Evolutionary conservation across 2,888 invertebrate species (phyloP).

Genomic region (Embidobia sp.): DNA sequence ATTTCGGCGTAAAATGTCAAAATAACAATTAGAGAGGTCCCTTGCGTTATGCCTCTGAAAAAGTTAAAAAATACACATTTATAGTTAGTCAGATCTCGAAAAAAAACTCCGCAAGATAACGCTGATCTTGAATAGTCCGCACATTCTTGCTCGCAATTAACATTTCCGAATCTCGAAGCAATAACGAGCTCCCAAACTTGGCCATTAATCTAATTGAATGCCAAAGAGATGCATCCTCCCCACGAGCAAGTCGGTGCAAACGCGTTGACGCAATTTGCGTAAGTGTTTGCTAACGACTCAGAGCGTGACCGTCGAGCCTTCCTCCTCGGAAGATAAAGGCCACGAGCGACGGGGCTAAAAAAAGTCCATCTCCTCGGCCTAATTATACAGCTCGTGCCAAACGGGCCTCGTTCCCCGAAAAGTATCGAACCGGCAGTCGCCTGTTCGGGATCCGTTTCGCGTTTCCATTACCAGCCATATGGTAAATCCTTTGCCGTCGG

Average conservation of each 20-base stretch:
- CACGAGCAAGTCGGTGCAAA: too few species aligned
- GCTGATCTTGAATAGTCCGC: too few species aligned
- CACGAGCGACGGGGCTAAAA: conserved; percentile 23
- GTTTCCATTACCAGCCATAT: conserved; percentile 75
- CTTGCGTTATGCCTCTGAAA: too few species aligned
- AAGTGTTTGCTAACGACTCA: conserved; percentile 54
- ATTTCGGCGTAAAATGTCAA: too few species aligned
- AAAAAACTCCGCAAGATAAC: too few species aligned
- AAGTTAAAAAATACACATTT: too few species aligned
- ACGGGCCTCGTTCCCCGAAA: conserved; percentile 73
- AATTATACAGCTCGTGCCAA: conserved; percentile 80
- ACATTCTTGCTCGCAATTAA: too few species aligned
- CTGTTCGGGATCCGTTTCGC: conserved; percentile 63
- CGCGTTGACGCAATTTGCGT: conserved; percentile 51
- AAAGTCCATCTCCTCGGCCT: conserved; percentile 66
- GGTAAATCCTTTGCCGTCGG: conserved; percentile 77
- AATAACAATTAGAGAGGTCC: too few species aligned
- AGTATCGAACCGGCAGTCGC: conserved; percentile 51
- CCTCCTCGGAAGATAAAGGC: conserved; percentile 15
- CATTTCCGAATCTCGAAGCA: too few species aligned
- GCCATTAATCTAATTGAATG: conserved; percentile 28
- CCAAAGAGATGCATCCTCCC: not conserved
- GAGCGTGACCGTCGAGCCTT: not conserved
- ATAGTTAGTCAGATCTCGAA: too few species aligned
- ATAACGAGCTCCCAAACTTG: too few species aligned